Evolutionary conservation across 2,797 vertebrate genomes (phyloP), one percentile per base, ranked within the genome.

Genomic region (Enteromius thamalakanensis): DNA sequence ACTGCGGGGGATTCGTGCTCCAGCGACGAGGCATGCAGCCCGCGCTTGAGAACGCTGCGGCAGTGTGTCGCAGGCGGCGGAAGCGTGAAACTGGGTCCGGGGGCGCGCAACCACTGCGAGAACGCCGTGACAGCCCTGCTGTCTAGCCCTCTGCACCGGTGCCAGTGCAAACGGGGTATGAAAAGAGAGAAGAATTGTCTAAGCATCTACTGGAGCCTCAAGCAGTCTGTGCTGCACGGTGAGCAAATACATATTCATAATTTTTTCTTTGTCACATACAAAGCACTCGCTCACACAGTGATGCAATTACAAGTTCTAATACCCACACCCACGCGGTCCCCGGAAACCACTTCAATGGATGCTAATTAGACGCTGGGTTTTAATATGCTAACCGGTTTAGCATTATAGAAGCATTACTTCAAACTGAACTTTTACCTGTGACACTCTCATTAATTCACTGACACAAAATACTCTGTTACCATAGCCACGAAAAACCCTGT

Each of bases 101-200:
- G 92, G 0, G 97, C 97, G 1, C 94, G 95, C 9, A 97, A 91
- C 93, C 96, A 97, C 91, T 98, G 97, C 62, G 94, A 95, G 85
- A 96, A 93, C 12, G 96, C 97, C 0, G 96, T 97, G 82, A 94
- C 90, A 0, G 96, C 96, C 0, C 94, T 98, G 42, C 94, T 97
- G 81, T 95, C 97, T 93, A 97, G 95, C 65, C 96, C 96, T 1
- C 94, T 98, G 14, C 96, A 96, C 0, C 95, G 95, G 90, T 98
- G 97, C 94, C 96, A 97, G 82, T 98, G 97, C 90, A 97, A 97
- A 86, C 87, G 97, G 5, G 97, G 97, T 82, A 97, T 97, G 97
- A 98, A 97, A 86, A 96, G 94, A 86, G 97, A 98, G 89, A 98
- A 98, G 88, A 96, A 97, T 91, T 98, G 97, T 85, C 88, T 98